Conservation (phyloP, 2,888 invertebrate species). For the Sarcophaga variegata region DNA sequence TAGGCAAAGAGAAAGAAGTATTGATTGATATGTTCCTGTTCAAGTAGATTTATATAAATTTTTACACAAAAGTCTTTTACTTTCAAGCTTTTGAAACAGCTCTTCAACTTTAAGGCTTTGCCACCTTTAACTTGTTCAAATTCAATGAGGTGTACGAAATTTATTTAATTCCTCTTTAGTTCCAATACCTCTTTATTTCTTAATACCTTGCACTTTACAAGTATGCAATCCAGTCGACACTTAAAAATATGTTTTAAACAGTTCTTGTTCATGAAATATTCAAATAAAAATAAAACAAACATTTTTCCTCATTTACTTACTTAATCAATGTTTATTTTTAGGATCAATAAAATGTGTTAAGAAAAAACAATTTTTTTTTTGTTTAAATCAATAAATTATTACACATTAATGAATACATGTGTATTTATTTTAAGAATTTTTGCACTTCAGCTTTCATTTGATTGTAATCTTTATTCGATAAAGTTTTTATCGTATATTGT, state of each 20-base stretch:
- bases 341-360: neutral
- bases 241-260: conserved; percentile 37
- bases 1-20: too few species aligned
- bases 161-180: conserved; percentile 25
- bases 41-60: too few species aligned
- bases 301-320: neutral
- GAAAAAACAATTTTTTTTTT: too few species aligned
- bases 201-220: neutral
- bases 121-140: conserved; percentile 11
- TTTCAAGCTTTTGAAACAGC: neutral
- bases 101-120: neutral
- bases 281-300: neutral
- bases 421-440: conserved; percentile 47
- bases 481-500: neutral
- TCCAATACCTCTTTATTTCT: neutral
- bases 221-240: conserved; percentile 24
- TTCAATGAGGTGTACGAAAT: conserved; percentile 42
- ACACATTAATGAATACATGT: too few species aligned
- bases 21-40: too few species aligned
- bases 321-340: conserved; percentile 57
- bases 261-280: conserved; percentile 7
- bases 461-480: too few species aligned
- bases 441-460: conserved; percentile 18
- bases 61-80: neutral
- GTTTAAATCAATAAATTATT: too few species aligned